Conservation (phyloP, 2,797 vertebrate genomes). For the Peromyscus nudipes region DNA sequence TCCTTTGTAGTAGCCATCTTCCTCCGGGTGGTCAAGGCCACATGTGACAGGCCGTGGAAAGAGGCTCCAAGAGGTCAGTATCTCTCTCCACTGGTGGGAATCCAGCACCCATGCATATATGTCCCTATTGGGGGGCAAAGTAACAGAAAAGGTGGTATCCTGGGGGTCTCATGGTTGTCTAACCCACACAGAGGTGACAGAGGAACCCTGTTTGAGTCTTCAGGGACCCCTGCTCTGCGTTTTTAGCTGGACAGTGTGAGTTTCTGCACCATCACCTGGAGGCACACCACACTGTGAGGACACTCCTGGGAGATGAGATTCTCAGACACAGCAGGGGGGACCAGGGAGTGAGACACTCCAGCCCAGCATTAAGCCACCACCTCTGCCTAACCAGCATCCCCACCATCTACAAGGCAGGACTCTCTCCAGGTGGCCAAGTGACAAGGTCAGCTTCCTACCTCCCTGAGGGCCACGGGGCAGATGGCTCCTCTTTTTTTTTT, state of each 20-base stretch:
- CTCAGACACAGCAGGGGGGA: fast-evolving
- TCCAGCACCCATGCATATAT: too few species aligned
- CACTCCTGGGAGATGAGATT: background rate
- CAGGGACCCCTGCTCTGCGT: background rate
- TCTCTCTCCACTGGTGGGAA: background rate
- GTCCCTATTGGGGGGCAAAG: background rate
- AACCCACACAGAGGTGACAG: background rate
- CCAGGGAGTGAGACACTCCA: background rate
- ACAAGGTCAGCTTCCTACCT: background rate
- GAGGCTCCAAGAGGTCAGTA: background rate
- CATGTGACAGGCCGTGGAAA: fast-evolving
- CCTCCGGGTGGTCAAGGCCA: fast-evolving
- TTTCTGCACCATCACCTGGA: background rate
- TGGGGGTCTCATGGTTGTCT: background rate
- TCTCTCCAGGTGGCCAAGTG: background rate
- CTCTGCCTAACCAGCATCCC: background rate
- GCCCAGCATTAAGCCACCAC: background rate
- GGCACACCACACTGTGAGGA: too few species aligned
- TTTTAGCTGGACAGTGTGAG: background rate
- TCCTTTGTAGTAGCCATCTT: fast-evolving
- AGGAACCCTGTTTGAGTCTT: background rate
- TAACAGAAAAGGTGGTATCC: background rate
- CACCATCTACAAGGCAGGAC: background rate
- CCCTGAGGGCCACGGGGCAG: fast-evolving
- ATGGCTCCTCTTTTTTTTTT: background rate